Evolutionary conservation across 2,113 vertebrate species (phyloP), one percentile per base, ranked within the genome.

Genomic region (Delphinus delphis): DNA sequence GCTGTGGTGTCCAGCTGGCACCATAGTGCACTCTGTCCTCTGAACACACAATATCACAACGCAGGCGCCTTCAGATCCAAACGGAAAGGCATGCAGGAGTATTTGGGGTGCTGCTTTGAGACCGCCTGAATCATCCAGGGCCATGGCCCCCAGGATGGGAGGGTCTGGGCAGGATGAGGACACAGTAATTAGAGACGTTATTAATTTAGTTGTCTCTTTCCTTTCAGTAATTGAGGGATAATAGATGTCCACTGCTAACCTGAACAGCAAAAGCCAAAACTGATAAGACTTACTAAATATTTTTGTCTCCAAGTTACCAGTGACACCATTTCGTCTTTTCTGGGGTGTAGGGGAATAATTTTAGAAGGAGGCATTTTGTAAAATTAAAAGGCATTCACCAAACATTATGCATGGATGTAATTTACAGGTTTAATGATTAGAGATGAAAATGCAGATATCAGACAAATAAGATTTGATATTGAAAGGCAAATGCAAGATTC

Each of bases 1-100:
- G 21, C 31, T 47, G 67, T 15, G 2, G 41, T 6, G 7, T 23
- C 6, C 5, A 11, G 55, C 8, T 0, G 18, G 55, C 41, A 10
- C 33, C 26, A 13, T n/a, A 60, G 47, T 6, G 3, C 3, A 9
- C 12, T 20, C n/a, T 7, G 55, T 83, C 70, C 55, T 47, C 5
- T 6, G 26, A 50, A 58, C 28, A 11, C 3, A 7, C 28, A n/a
- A 7, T 14, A 0, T 58, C 41, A 18, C 28, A 28, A 20, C 1
- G 7, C 62, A 77, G 62, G 15, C 1, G 4, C 74, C 80, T 86
- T 58, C 33, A 63, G 67, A 23, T 5, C n/a, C 33, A 50, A 36
- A 41, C 1, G 0, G n/a, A 55, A 8, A 76, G 41, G 9, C 0
- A 0, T 0, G 5, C 15, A 8, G 5, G n/a, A 28, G 63, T 2